Percentiles rank a stretch among this genome's conserved stretches.
These are phyloP conservation scores for Pollenia labialis DNA, from an alignment of 2,888 invertebrate species.

Conservation along the genomic window DNA sequence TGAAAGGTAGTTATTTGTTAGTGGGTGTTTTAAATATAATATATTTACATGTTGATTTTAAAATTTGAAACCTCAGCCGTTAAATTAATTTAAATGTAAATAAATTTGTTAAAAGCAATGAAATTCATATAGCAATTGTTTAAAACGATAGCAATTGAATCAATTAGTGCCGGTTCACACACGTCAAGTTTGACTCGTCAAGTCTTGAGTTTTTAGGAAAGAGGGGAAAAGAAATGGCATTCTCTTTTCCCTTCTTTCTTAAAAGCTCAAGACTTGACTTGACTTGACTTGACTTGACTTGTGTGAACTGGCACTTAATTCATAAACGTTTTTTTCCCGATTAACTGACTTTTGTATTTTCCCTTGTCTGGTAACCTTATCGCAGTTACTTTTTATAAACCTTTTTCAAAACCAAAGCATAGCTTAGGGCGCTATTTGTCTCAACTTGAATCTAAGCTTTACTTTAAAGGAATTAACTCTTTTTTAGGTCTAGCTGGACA, in stretches of 20 bases:
- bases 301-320: no score
- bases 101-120: background rate
- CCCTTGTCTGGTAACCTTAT: background rate
- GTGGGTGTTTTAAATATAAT: background rate
- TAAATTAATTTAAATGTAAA: background rate
- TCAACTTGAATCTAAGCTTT: background rate
- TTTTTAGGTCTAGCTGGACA: background rate
- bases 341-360: no score
- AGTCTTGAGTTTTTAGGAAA: no score
- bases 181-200: no score
- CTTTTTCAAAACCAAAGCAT: background rate
- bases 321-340: background rate
- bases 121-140: no score
- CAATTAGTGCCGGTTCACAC: no score
- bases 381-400: background rate
- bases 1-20: background rate
- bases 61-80: background rate
- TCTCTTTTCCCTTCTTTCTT: no score
- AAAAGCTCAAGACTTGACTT: no score
- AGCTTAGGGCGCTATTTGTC: conserved; percentile 9
- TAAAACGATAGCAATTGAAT: no score
- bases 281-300: no score
- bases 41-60: background rate
- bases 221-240: no score
- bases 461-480: background rate